A percentile compares a stretch with the other conserved stretches of the same genome.
These are phyloP conservation scores for Heliconius nattereri DNA, from an alignment of 1,140 invertebrate genomes.

Conservation along the genomic window DNA sequence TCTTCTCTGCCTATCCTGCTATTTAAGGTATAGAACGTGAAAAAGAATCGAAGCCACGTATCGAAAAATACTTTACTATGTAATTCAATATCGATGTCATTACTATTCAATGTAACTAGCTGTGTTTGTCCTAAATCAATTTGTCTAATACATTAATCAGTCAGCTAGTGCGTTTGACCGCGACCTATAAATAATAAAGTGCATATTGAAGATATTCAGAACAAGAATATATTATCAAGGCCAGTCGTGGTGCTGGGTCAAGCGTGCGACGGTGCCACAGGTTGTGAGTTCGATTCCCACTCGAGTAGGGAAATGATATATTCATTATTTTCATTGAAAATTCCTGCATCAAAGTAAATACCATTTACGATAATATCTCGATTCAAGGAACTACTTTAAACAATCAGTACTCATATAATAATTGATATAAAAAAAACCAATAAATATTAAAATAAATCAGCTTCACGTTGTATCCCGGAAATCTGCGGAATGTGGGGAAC, in stretches of 20 bases:
- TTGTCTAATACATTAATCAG: slow-evolving; percentile 1
- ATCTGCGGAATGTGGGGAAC: too few species aligned
- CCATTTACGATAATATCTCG: too few species aligned
- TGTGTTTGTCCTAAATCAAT: slow-evolving; percentile 4
- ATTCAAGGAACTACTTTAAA: too few species aligned
- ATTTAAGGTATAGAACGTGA: neutral
- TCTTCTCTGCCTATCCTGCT: neutral
- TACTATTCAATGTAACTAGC: slow-evolving; percentile 3
- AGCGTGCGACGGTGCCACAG: neutral
- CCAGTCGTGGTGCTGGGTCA: neutral
- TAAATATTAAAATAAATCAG: too few species aligned
- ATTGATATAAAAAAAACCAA: too few species aligned
- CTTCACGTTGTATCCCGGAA: too few species aligned
- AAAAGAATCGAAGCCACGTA: neutral
- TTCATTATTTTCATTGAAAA: too few species aligned
- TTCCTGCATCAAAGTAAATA: too few species aligned
- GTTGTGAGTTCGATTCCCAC: neutral
- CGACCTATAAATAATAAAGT: slow-evolving; percentile 11
- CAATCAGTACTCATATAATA: too few species aligned
- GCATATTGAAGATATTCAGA: neutral
- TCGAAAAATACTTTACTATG: neutral
- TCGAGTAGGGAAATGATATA: neutral
- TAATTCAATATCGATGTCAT: neutral
- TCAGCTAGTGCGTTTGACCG: neutral
- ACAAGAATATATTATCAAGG: neutral